Base-by-base conservation (phyloP, 2,797 vertebrate genomes). In the Helicolenus hilgendorfi region DNA sequence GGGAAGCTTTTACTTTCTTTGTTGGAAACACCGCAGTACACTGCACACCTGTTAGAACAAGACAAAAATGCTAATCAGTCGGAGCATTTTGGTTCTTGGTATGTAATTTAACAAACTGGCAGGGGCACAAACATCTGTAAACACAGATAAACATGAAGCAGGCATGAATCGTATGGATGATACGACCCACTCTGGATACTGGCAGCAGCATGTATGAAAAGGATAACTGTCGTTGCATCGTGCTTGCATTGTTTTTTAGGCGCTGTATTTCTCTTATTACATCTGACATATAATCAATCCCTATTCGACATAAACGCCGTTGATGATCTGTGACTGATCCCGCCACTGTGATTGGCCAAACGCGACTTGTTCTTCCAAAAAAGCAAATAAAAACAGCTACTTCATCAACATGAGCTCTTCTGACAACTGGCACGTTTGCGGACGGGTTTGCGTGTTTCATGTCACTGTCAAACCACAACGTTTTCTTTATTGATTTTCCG, bases 401-500 rank as follows among this genome's bases (percentile, higher is more conserved):
- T 89, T 92, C 74, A 90, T 94, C 83, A 94, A 71, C 26, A 62
- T 75, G 85, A 88, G 73, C 81, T 79, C 62, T 85, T 78, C 83
- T 91, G 89, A 94, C 93, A 94, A 87, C 80, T 78, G 45, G 31
- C 81, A 83, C 73, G 79, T 92, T 87, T 89, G 78, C 59, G 71
- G 87, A 80, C 68, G 73, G 67, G 72, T 89, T 91, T 83, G 87
- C 87, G 60, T 95, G 90, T 95, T 95, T 94, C 86, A 76, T 86
- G 89, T 95, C 92, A 95, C 87, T 94, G 93, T 96, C 93, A 94
- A 94, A 88, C 69, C 79, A 80, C 85, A 94, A 72, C 84, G 92
- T 96, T 95, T 92, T 92, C 91, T 88, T 91, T 91, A 95, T 96
- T 93, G 95, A 96, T 95, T 94, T 91, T 74, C 60, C 87, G 83